Evolutionary conservation across 2,113 vertebrate species (phyloP).

Genomic region (Dasypus novemcinctus): DNA sequence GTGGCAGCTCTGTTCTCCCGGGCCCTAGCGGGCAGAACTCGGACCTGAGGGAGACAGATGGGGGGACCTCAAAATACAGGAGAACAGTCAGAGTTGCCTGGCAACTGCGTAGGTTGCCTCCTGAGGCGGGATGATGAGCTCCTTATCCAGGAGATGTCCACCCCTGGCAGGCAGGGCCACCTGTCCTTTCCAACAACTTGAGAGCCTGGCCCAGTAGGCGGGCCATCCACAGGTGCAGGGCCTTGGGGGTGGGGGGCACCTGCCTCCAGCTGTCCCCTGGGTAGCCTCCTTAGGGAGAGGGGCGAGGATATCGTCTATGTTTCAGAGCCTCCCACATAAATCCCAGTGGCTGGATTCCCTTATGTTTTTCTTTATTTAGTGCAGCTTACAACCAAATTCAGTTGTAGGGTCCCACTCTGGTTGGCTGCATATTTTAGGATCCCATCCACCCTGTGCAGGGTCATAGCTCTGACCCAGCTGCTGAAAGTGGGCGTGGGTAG

Average conservation of each 20-base stretch:
- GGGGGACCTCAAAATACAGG: background rate
- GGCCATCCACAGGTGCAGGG: background rate
- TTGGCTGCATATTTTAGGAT: slow-evolving; percentile 57
- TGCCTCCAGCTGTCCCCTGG: background rate
- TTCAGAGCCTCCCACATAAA: slow-evolving; percentile 60
- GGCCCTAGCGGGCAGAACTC: background rate
- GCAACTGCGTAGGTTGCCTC: background rate
- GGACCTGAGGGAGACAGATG: background rate
- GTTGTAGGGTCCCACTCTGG: background rate
- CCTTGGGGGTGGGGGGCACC: background rate
- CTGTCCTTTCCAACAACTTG: background rate
- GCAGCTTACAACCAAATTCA: slow-evolving; percentile 11
- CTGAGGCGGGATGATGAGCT: background rate
- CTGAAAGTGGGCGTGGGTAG: background rate
- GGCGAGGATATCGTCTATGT: slow-evolving; percentile 70
- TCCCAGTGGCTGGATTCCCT: slow-evolving; percentile 71
- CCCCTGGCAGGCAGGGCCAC: background rate
- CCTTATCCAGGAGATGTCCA: background rate
- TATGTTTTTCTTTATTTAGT: slow-evolving; percentile 19
- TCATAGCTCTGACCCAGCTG: background rate
- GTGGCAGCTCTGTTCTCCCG: background rate
- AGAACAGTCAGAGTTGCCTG: background rate
- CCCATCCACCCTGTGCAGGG: background rate
- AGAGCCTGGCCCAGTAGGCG: background rate
- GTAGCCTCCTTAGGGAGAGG: slow-evolving; percentile 64